Conservation (phyloP, 2,888 invertebrate species). For the Marasmarcha lunaedactyla region DNA sequence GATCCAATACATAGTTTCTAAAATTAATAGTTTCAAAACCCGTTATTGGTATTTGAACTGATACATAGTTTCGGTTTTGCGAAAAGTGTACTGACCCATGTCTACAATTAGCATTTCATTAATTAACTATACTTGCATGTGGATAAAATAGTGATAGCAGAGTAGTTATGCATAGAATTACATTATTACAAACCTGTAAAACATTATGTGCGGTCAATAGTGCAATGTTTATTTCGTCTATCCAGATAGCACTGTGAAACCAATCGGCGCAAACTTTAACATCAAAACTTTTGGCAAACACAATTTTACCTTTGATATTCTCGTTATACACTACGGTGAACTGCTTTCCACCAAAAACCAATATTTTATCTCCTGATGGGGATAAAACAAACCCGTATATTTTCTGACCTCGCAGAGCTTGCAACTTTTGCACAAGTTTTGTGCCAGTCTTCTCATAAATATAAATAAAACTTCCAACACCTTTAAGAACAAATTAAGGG, state of each 20-base stretch:
- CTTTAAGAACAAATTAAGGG: conserved; percentile 45
- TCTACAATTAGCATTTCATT: too few species aligned
- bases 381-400: conserved; percentile 66
- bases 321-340: conserved; percentile 32
- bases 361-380: conserved; percentile 28
- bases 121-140: too few species aligned
- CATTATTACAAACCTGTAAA: conserved; percentile 40
- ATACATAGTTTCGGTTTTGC: too few species aligned
- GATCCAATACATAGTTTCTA: too few species aligned
- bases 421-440: conserved; percentile 23
- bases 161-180: too few species aligned
- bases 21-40: too few species aligned
- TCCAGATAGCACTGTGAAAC: conserved; percentile 72
- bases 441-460: conserved; percentile 29
- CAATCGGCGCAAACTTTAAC: conserved; percentile 69
- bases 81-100: too few species aligned
- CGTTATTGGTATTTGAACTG: too few species aligned
- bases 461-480: conserved; percentile 60
- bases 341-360: conserved; percentile 71
- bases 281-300: conserved; percentile 20
- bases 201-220: conserved; percentile 77
- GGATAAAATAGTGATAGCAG: too few species aligned
- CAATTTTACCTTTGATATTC: conserved; percentile 12
- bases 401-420: conserved; percentile 57
- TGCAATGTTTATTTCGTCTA: conserved; percentile 50